Evolutionary conservation across 2,888 invertebrate genomes (phyloP).

Genomic region (Pristionchus mayeri): DNA sequence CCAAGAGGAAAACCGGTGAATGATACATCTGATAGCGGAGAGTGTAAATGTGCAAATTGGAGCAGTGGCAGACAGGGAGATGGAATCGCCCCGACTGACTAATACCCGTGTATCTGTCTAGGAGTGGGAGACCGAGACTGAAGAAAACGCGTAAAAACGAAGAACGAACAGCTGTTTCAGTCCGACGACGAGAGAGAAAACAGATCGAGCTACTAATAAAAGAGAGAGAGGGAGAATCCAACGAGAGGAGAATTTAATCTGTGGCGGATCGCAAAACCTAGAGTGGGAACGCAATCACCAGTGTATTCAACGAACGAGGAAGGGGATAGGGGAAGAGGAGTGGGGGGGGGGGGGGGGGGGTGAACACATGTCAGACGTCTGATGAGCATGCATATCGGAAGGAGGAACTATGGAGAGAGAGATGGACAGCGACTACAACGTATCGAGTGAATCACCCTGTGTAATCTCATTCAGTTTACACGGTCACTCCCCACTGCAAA

Average conservation of each 20-base stretch:
- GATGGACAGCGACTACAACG: not conserved
- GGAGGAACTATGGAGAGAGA: not conserved
- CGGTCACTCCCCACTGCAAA: not conserved
- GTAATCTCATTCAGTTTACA: conserved; percentile 12
- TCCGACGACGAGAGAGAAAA: not conserved
- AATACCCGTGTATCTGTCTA: not conserved
- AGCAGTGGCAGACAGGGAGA: too few species aligned
- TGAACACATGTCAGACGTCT: not conserved
- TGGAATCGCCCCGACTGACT: not conserved
- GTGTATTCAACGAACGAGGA: too few species aligned
- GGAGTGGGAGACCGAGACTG: not conserved
- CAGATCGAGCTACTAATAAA: conserved; percentile 14
- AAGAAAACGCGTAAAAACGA: conserved; percentile 1
- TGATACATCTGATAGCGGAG: too few species aligned
- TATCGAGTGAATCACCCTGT: not conserved
- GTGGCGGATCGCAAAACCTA: too few species aligned
- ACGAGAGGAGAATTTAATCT: too few species aligned
- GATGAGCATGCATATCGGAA: not conserved
- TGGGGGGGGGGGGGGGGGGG: not conserved
- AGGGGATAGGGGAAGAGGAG: too few species aligned
- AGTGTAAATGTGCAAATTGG: too few species aligned
- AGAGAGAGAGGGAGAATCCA: too few species aligned
- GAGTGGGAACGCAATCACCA: too few species aligned
- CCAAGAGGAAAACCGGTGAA: too few species aligned
- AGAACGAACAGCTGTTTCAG: conserved; percentile 3